A percentile compares a stretch with the other conserved stretches of the same genome.
These are phyloP conservation scores for Drosophila prolongata DNA, from an alignment of 2,888 invertebrate genomes.

Conservation along the genomic window DNA sequence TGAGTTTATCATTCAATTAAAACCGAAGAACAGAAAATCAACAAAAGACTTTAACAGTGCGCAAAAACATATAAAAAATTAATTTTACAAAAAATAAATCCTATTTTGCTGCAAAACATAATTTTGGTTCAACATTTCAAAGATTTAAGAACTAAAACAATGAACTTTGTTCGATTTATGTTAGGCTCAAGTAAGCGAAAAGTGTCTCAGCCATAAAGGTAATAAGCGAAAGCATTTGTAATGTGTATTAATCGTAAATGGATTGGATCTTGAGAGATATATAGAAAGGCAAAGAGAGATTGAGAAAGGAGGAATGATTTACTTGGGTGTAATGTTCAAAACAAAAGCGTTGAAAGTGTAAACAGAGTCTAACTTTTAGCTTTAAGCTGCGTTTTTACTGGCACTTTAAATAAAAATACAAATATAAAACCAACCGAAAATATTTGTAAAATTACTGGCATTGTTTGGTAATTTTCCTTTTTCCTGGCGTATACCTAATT, in stretches of 20 bases:
- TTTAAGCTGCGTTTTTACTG: constrained; percentile 82
- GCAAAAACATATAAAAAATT: constrained; percentile 46
- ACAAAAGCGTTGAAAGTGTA: constrained; percentile 76
- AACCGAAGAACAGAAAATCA: constrained; percentile 54
- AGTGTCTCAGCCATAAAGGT: constrained; percentile 24
- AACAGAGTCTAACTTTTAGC: constrained; percentile 80
- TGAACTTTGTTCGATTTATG: constrained; percentile 18
- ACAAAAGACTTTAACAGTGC: constrained; percentile 45
- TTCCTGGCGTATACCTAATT: background rate
- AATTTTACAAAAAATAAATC: constrained; percentile 38
- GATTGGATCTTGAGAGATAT: constrained; percentile 33
- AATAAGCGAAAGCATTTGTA: constrained; percentile 53
- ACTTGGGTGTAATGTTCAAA: constrained; percentile 71
- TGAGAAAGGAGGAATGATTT: constrained; percentile 52
- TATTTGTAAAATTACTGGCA: constrained; percentile 63
- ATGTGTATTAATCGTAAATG: constrained; percentile 58
- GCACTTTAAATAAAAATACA: constrained; percentile 78
- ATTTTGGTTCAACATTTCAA: constrained; percentile 31
- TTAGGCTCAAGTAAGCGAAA: constrained; percentile 60
- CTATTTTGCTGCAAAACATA: constrained; percentile 56
- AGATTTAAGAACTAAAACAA: constrained; percentile 15
- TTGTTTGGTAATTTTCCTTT: background rate
- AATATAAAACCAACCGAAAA: constrained; percentile 55
- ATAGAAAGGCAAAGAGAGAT: constrained; percentile 17
- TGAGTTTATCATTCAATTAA: constrained; percentile 48